Conservation (phyloP, 2,888 invertebrate genomes). For the Drosophila nr. perissopoda region DNA sequence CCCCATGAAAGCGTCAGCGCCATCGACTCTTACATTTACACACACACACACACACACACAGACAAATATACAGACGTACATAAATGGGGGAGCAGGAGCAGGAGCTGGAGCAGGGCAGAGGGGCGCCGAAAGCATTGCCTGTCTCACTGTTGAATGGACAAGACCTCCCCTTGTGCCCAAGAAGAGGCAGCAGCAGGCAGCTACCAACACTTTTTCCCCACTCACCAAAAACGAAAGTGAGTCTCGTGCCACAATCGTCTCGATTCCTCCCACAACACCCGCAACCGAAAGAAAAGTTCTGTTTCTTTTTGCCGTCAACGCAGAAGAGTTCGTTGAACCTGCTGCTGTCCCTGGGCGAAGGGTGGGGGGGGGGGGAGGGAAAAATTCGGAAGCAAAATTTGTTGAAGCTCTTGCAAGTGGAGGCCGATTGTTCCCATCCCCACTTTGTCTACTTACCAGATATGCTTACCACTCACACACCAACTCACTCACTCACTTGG, state of each 20-base stretch:
- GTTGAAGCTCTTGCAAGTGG: conserved; percentile 33
- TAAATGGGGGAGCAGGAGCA: conserved; percentile 9
- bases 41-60: conserved; percentile 22
- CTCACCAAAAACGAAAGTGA: conserved; percentile 68
- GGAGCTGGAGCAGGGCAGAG: not conserved
- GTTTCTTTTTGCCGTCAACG: conserved; percentile 30
- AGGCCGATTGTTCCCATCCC: conserved; percentile 29
- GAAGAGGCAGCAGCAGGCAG: not conserved
- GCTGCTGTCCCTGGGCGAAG: not conserved
- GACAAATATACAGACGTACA: not conserved
- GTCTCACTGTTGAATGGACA: conserved; percentile 58
- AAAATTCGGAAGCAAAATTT: conserved; percentile 50
- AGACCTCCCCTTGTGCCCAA: not conserved
- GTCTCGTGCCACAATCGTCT: conserved; percentile 35
- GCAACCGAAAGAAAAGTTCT: conserved; percentile 37
- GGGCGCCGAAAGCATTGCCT: conserved; percentile 40
- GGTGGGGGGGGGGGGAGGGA: not conserved
- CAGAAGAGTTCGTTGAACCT: conserved; percentile 68
- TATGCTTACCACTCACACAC: conserved; percentile 17
- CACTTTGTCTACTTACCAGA: conserved; percentile 22
- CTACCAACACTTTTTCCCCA: conserved; percentile 36
- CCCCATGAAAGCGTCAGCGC: conserved; percentile 73
- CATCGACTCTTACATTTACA: conserved; percentile 33
- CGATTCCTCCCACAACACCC: not conserved
- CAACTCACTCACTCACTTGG: conserved; percentile 5